Conservation (phyloP, 2,113 vertebrate genomes). For the Callopanchax toddi region DNA sequence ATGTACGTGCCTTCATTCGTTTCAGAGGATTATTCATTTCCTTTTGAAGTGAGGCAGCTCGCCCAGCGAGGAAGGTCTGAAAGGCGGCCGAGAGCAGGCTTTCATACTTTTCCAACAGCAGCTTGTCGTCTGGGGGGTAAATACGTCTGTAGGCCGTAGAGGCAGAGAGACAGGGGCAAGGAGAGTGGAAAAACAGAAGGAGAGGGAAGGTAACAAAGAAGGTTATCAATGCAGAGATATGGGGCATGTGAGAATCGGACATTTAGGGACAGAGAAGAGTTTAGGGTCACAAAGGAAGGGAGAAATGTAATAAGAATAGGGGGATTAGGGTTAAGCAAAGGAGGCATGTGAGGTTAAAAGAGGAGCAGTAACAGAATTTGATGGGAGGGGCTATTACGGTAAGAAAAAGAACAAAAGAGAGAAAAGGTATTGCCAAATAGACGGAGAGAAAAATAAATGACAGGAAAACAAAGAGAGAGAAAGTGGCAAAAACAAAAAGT, state of each 20-base stretch:
- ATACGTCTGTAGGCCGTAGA: conserved; percentile 87
- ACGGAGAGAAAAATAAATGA: conserved; percentile 1
- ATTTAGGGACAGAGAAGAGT: conserved; percentile 24
- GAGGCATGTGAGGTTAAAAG: conserved; percentile 17
- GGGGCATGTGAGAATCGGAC: conserved; percentile 12
- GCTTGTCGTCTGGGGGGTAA: conserved; percentile 98
- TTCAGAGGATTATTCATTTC: conserved; percentile 99
- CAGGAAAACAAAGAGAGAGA: background rate
- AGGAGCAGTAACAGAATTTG: conserved; percentile 24
- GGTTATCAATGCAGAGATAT: conserved; percentile 32
- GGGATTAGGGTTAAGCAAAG: conserved; percentile 25
- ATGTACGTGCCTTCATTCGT: conserved; percentile 95
- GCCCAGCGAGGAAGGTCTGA: conserved; percentile 97
- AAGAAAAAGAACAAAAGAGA: background rate
- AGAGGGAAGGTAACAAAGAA: conserved; percentile 29
- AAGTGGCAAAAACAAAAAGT: background rate
- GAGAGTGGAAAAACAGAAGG: conserved; percentile 37
- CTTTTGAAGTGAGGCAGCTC: conserved; percentile 96
- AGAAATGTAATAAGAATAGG: conserved; percentile 2
- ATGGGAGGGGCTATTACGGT: conserved; percentile 9
- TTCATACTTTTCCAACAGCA: conserved; percentile 97
- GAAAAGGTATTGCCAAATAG: conserved; percentile 9
- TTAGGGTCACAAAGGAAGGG: background rate
- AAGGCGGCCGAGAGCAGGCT: conserved; percentile 93
- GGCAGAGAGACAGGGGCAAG: conserved; percentile 52